These are phyloP conservation scores for Chondrilla cf. caribensis DNA, from an alignment of 37 sponge, comb jelly and placozoan species.

Conservation along the genomic window DNA sequence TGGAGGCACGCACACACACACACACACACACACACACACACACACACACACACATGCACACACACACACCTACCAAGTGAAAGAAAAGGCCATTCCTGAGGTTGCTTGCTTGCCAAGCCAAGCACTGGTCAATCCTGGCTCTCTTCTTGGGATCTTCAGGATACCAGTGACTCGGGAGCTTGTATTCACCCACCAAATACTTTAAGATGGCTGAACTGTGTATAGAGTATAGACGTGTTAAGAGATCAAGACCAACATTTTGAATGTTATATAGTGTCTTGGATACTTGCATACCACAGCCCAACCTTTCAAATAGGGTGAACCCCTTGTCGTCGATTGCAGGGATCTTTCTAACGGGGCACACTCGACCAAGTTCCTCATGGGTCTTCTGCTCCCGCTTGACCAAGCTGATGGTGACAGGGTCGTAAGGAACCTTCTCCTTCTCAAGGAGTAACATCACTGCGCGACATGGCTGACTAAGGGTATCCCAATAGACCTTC, in stretches of 20 bases:
- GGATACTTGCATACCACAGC: too few species aligned
- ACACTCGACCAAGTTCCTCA: neutral
- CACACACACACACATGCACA: neutral
- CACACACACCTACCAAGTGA: neutral
- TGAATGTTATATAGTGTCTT: too few species aligned
- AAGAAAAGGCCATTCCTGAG: neutral
- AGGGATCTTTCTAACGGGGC: conserved; percentile 20
- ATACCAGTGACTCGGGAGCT: conserved; percentile 41
- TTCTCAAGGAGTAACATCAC: conserved; percentile 22
- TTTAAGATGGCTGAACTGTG: conserved; percentile 28
- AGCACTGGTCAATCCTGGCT: conserved; percentile 39
- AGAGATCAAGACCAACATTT: too few species aligned
- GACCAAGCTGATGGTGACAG: neutral
- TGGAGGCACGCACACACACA: neutral
- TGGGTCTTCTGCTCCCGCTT: neutral
- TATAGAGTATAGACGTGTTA: too few species aligned
- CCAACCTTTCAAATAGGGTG: conserved; percentile 22
- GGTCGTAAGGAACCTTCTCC: conserved; percentile 14
- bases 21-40: neutral
- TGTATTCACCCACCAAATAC: conserved; percentile 6
- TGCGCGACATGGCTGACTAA: conserved; percentile 18
- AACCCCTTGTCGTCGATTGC: conserved; percentile 32
- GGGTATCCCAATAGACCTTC: conserved; percentile 3
- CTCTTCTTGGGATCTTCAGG: conserved; percentile 25
- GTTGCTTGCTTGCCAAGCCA: conserved; percentile 22